Conservation (phyloP, 2,113 vertebrate species). For the Ammospiza caudacuta region DNA sequence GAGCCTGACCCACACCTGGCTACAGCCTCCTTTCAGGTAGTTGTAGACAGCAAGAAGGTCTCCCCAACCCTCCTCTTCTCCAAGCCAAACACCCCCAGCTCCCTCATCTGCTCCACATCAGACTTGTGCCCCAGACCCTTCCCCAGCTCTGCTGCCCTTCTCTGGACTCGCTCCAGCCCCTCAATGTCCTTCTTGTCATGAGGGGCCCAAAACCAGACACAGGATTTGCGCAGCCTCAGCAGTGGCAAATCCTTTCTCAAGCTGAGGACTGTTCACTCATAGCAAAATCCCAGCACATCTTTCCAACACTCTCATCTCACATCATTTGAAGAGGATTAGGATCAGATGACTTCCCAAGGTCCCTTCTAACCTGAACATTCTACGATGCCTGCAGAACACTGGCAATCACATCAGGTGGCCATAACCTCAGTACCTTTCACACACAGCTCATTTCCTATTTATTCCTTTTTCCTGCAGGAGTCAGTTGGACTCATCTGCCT, state of each 20-base stretch:
- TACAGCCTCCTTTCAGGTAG: neutral
- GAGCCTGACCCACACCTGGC: accelerated
- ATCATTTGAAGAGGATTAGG: neutral
- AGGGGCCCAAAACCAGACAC: neutral
- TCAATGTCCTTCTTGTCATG: accelerated
- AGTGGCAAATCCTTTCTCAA: neutral
- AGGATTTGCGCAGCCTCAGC: neutral
- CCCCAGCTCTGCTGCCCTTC: neutral
- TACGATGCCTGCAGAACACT: neutral
- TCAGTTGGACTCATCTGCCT: neutral
- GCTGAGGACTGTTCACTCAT: neutral
- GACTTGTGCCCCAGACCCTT: neutral
- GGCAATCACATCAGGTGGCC: neutral
- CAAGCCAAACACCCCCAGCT: neutral
- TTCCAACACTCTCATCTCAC: neutral
- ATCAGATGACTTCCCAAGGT: neutral
- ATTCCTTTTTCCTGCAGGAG: neutral
- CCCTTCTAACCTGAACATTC: neutral
- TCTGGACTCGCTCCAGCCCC: accelerated
- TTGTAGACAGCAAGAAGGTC: neutral
- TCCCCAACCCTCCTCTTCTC: neutral
- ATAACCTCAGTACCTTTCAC: neutral
- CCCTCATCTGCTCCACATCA: neutral
- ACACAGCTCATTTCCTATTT: neutral
- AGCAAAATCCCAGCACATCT: neutral